phyloP scores from a whole-genome alignment of 2,888 invertebrate genomes.

The Rhimphoctona megacephalus region DNA sequence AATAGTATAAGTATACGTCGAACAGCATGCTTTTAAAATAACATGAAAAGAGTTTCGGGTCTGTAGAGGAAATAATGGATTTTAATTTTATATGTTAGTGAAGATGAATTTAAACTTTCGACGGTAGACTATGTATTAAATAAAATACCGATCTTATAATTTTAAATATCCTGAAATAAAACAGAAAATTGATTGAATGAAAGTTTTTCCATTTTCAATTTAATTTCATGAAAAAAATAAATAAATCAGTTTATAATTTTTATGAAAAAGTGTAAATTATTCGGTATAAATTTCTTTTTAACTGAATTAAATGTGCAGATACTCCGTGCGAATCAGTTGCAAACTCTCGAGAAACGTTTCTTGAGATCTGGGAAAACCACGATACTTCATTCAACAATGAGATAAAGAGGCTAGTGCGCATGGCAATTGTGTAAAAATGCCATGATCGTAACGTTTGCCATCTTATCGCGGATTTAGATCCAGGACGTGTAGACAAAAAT shows the following conservation, averaged over 20 bases:
- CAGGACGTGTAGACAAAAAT: constrained; percentile 25
- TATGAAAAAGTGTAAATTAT: background rate
- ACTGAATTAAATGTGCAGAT: background rate
- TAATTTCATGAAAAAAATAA: background rate
- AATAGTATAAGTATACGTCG: no score
- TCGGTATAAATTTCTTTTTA: background rate
- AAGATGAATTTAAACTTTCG: no score
- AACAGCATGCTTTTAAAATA: no score
- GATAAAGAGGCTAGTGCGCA: constrained; percentile 33
- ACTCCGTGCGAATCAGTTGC: background rate
- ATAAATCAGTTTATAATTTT: background rate
- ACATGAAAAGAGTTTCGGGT: no score
- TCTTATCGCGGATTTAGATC: constrained; percentile 39
- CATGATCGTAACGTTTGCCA: constrained; percentile 3
- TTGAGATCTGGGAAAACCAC: constrained; percentile 25
- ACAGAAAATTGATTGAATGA: background rate
- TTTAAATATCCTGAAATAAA: background rate
- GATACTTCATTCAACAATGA: constrained; percentile 53
- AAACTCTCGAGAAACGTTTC: background rate
- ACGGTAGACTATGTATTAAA: no score
- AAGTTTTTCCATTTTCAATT: background rate
- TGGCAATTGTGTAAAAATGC: background rate
- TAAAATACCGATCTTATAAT: no score
- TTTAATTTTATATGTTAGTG: no score
- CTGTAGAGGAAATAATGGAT: no score